phyloP scores from a whole-genome alignment of 1,140 invertebrate species.

The Fopius arisanus region DNA sequence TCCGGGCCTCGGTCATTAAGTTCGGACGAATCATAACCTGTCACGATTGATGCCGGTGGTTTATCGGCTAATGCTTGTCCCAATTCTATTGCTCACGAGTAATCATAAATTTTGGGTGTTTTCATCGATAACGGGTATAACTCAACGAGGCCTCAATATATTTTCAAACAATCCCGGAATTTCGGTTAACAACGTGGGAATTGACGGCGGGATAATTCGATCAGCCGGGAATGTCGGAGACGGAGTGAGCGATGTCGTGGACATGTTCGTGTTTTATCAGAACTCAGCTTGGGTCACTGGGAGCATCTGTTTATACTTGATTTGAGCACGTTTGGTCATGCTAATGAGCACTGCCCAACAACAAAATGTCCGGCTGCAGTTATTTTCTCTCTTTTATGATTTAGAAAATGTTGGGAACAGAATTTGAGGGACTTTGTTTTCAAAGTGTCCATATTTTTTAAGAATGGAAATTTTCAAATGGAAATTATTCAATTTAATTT shows the following conservation, averaged over 20 bases:
- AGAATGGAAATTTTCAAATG: too few relatives aligned
- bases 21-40: conserved; percentile 16
- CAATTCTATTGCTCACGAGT: not conserved
- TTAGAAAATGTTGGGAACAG: too few relatives aligned
- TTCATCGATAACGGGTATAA: not conserved
- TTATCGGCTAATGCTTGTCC: not conserved
- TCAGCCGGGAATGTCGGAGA: too few relatives aligned
- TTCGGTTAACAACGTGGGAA: conserved; percentile 37
- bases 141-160: not conserved
- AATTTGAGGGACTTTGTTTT: too few relatives aligned
- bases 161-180: not conserved
- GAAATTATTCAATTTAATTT: too few relatives aligned
- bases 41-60: not conserved
- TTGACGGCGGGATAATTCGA: conserved; percentile 45
- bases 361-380: conserved; percentile 24
- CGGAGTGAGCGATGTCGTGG: too few relatives aligned
- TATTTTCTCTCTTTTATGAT: too few relatives aligned
- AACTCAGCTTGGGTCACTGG: too few relatives aligned
- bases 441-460: too few relatives aligned
- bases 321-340: conserved; percentile 49
- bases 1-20: conserved; percentile 15
- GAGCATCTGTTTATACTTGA: conserved; percentile 32
- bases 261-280: too few relatives aligned
- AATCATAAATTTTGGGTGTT: not conserved
- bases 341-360: conserved; percentile 41